These are phyloP conservation scores for Calliopum simillimum DNA, from an alignment of 2,888 invertebrate genomes.

Conservation along the genomic window DNA sequence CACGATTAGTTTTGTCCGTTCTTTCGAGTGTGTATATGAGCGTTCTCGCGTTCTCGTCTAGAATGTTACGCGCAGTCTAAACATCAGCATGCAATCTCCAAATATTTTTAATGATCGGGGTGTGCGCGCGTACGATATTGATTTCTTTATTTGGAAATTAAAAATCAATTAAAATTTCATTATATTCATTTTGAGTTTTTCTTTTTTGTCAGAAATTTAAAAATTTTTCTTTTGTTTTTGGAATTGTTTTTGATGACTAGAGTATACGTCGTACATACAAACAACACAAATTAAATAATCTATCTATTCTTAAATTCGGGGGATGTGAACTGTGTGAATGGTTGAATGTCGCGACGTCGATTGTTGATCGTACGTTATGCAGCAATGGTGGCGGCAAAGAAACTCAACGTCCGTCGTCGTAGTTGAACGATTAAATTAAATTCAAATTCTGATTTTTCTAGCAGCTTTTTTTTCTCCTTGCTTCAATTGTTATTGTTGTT, in stretches of 20 bases:
- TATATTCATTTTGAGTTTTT: background rate
- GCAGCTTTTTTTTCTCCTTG: too few species aligned
- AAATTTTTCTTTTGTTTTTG: constrained; percentile 17
- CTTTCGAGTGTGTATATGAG: background rate
- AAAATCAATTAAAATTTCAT: background rate
- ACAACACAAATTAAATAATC: background rate
- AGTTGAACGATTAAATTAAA: constrained; percentile 26
- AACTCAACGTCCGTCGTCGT: constrained; percentile 11
- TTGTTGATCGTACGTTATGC: constrained; percentile 18
- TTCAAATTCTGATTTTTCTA: constrained; percentile 13
- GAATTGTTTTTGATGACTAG: background rate
- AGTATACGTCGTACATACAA: too few species aligned
- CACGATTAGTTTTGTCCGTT: constrained; percentile 52
- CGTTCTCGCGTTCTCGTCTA: constrained; percentile 43
- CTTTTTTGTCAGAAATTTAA: background rate
- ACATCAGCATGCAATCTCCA: background rate
- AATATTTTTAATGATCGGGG: background rate
- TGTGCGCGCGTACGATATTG: too few species aligned
- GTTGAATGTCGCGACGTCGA: background rate
- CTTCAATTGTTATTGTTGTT: background rate
- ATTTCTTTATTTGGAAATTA: too few species aligned
- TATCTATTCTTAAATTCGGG: constrained; percentile 20
- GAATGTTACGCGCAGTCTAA: constrained; percentile 34
- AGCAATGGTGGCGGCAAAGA: background rate
- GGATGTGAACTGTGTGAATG: too few species aligned